Conservation (phyloP, 2,113 vertebrate species). For the Lamprologus callipterus region DNA sequence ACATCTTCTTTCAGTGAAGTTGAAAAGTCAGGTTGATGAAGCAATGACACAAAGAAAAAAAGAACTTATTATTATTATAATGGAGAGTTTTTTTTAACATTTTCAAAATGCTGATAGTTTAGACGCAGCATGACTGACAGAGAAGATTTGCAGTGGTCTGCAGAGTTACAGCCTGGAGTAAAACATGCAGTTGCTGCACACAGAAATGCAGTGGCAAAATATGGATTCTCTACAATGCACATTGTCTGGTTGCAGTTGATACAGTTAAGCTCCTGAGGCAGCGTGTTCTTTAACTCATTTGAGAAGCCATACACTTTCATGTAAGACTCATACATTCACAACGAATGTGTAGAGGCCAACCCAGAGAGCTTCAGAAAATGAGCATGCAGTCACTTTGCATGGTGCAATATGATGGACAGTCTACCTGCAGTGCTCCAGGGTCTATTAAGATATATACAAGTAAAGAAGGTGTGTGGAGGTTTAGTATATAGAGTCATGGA, state of each 20-base stretch:
- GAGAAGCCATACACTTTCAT: neutral
- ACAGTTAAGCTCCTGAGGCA: neutral
- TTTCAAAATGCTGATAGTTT: neutral
- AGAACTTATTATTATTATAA: neutral
- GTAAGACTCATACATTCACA: neutral
- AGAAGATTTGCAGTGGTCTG: neutral
- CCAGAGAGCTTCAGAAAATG: neutral
- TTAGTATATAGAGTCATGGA: neutral
- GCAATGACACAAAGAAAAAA: neutral
- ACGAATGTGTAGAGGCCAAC: neutral
- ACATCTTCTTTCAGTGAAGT: neutral
- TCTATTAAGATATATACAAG: neutral
- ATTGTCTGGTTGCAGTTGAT: neutral
- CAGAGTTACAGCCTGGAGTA: neutral
- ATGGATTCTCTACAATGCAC: neutral
- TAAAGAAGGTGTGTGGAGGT: neutral
- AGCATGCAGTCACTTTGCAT: neutral
- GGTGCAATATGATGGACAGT: neutral
- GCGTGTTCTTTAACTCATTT: neutral
- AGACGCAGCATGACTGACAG: neutral
- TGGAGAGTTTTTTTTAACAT: neutral
- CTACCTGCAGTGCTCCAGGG: neutral
- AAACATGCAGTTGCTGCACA: neutral
- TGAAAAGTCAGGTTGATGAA: neutral
- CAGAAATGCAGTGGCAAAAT: neutral